Conservation (phyloP, 2,888 invertebrate species). For the Odontomyia ornata region DNA sequence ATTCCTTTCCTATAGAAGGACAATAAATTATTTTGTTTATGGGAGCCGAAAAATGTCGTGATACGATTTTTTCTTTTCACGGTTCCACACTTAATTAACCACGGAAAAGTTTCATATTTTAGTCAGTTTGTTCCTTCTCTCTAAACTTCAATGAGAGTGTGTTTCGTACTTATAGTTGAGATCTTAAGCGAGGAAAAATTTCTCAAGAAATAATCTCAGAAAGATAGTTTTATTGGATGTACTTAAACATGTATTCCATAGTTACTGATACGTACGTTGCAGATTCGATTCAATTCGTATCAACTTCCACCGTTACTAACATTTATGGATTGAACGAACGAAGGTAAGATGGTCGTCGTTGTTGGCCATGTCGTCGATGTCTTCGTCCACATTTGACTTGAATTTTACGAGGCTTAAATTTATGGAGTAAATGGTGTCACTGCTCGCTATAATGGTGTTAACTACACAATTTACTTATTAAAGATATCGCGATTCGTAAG, state of each 20-base stretch:
- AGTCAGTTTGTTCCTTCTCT: background rate
- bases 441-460: constrained; percentile 39
- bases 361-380: too few relatives aligned
- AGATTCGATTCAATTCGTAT: too few relatives aligned
- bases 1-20: too few relatives aligned
- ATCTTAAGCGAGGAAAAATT: background rate
- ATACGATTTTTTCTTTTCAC: background rate
- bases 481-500: constrained; percentile 36
- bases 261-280: too few relatives aligned
- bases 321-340: too few relatives aligned
- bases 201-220: background rate
- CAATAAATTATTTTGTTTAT: too few relatives aligned
- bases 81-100: background rate
- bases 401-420: constrained; percentile 41
- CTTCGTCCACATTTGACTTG: constrained; percentile 4
- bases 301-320: too few relatives aligned
- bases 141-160: too few relatives aligned
- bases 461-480: constrained; percentile 41
- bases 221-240: constrained; percentile 31
- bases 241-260: background rate
- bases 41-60: too few relatives aligned
- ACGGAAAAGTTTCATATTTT: background rate
- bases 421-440: constrained; percentile 41
- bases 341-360: too few relatives aligned
- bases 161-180: too few relatives aligned